Percentiles rank a stretch among this genome's conserved stretches.
phyloP scores from a whole-genome alignment of 2,888 invertebrate genomes.

The Drosophila atripex region DNA sequence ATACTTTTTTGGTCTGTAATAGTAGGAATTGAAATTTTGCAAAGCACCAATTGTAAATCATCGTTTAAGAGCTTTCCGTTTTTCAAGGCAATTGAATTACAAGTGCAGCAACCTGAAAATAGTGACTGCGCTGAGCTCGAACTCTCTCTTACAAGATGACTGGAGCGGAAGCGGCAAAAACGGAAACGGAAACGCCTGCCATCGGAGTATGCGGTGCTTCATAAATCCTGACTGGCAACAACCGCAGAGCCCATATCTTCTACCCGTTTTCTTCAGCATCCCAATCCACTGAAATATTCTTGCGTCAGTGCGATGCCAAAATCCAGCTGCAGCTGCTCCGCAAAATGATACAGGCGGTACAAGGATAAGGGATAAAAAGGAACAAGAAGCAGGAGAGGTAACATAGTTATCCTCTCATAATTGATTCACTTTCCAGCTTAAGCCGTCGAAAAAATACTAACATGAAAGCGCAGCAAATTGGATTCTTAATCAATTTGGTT shows the following conservation, averaged over 20 bases:
- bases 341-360: conserved; percentile 32
- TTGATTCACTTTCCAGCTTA: conserved; percentile 30
- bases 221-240: conserved; percentile 63
- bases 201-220: conserved; percentile 47
- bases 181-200: conserved; percentile 52
- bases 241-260: conserved; percentile 41
- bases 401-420: conserved; percentile 21
- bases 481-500: conserved; percentile 4
- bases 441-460: conserved; percentile 27
- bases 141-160: conserved; percentile 24
- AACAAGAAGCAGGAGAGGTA: neutral
- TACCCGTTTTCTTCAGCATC: neutral
- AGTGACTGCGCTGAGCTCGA: conserved; percentile 20
- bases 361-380: conserved; percentile 8
- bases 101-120: conserved; percentile 62
- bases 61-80: conserved; percentile 43
- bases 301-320: conserved; percentile 48
- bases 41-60: conserved; percentile 43
- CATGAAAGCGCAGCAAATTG: conserved; percentile 6
- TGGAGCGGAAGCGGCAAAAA: conserved; percentile 14
- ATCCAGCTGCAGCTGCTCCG: conserved; percentile 39
- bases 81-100: conserved; percentile 70
- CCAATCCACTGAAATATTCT: conserved; percentile 53
- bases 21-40: too few relatives aligned
- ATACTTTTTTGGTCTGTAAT: neutral